These are phyloP conservation scores for Gasteruption jaculator DNA, from an alignment of 2,888 invertebrate species.

Conservation along the genomic window DNA sequence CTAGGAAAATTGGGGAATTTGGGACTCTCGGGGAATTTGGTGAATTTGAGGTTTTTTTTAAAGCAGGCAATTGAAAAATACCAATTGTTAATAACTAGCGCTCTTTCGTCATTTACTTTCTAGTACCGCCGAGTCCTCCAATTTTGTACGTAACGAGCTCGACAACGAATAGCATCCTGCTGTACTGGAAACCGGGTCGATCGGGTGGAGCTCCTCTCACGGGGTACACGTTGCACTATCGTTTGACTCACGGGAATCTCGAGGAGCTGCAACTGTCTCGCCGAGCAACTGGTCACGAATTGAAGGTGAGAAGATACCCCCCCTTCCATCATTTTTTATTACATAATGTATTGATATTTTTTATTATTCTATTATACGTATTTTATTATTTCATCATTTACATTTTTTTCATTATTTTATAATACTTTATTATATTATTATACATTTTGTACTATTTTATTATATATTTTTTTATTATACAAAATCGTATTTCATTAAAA, in stretches of 20 bases:
- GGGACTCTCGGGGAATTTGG: too few species aligned
- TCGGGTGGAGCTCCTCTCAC: slow-evolving; percentile 67
- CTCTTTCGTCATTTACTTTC: slow-evolving; percentile 18
- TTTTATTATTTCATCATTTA: background rate
- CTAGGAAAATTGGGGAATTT: too few species aligned
- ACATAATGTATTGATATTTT: too few species aligned
- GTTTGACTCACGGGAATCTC: slow-evolving; percentile 62
- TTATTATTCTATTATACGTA: background rate
- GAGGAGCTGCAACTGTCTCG: slow-evolving; percentile 64
- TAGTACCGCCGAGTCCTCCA: slow-evolving; percentile 72
- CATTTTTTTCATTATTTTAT: background rate
- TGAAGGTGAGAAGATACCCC: slow-evolving; percentile 56
- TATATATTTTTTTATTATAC: background rate
- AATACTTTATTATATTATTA: background rate
- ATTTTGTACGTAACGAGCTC: slow-evolving; percentile 71
- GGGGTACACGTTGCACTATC: slow-evolving; percentile 65
- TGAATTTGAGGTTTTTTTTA: too few species aligned
- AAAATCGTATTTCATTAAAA: too few species aligned
- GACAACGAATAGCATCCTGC: slow-evolving; percentile 68
- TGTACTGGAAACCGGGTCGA: slow-evolving; percentile 71
- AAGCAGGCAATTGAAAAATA: too few species aligned
- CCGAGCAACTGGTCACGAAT: slow-evolving; percentile 64
- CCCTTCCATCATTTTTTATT: background rate
- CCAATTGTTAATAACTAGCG: too few species aligned
- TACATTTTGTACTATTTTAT: background rate